A percentile compares a stretch with the other conserved stretches of the same genome.
These are phyloP conservation scores for Steatocranus sp. DNA, from an alignment of 2,797 vertebrate species.

Conservation along the genomic window DNA sequence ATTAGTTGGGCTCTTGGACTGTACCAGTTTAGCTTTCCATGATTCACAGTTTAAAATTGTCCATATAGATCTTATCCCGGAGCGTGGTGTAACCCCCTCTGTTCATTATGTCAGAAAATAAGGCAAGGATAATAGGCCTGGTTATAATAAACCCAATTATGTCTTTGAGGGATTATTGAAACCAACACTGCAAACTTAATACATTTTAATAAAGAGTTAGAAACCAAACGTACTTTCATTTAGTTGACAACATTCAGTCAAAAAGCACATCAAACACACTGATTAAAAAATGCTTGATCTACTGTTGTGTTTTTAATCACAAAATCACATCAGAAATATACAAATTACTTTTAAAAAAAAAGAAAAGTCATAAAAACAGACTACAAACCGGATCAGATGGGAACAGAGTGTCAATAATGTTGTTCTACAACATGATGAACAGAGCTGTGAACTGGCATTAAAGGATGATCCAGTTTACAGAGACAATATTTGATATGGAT, in stretches of 20 bases:
- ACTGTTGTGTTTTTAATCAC: not conserved
- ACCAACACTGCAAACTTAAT: not conserved
- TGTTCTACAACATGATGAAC: not conserved
- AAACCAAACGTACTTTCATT: not conserved
- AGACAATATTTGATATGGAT: not conserved
- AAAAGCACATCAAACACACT: not conserved
- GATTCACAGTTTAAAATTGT: not conserved
- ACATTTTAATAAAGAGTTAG: not conserved
- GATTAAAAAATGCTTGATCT: not conserved
- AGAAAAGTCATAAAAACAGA: not conserved
- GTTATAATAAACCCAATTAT: not conserved
- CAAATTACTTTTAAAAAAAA: not conserved
- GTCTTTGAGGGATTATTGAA: not conserved
- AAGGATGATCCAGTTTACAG: not conserved
- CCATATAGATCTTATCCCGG: not conserved
- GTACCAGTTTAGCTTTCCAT: not conserved
- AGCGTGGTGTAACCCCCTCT: not conserved
- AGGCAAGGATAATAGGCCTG: not conserved
- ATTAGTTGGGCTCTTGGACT: not conserved
- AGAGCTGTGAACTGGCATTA: not conserved
- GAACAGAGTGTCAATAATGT: not conserved
- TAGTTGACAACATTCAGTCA: not conserved
- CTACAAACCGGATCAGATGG: not conserved
- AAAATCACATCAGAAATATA: not conserved
- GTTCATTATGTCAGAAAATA: not conserved